Base-by-base conservation (phyloP, 2,113 vertebrate species). In the Balaeniceps rex region DNA sequence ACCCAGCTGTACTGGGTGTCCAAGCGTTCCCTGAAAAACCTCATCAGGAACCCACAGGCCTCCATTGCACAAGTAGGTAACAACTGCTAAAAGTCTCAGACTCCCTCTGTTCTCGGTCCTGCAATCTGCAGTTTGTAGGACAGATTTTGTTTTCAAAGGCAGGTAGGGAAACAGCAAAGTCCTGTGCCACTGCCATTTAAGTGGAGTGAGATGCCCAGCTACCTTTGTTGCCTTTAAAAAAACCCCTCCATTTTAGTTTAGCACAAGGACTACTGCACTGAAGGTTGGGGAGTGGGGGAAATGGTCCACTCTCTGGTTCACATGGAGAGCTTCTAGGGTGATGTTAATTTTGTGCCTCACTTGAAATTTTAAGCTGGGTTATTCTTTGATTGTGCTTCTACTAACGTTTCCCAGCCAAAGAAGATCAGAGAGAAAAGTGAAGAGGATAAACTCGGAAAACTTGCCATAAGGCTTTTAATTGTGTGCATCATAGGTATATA, bases 1-100 rank as follows among this genome's bases (percentile, higher is more conserved):
- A 97, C 97, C 36, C 98, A 98, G 69, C 91, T 98, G 9, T 97
- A 96, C 52, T 98, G 98, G 98, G 94, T 98, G 38, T 97, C 97
- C n/a, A 96, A 97, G 49, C 97, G 98, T 55, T 97, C 97, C 24
- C 40, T 96, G 81, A 97, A 96, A 92, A 98, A 98, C 82, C 97
- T 98, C 72, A 91, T 97, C 64, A 88, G 97, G 86, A 98, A 95
- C 75, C 97, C 97, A 12, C 97, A 98, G 74, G 96, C 97, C 13
- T 98, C 97, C 9, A 3, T 98, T 94, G 97, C 97, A 72, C 97
- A 98, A 76, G 97, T 98, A 93, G 51, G 97, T 91, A 72, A 78
- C 64, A 40, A 10, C 0, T 65, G 38, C 66, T 58, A 7, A 18
- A 86, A 68, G 46, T 63, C 54, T 61, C 9, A 36, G 31, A 42